A percentile compares a stretch with the other conserved stretches of the same genome.
phyloP scores from a whole-genome alignment of 2,888 invertebrate species.

The Noctuana brunneofusca region DNA sequence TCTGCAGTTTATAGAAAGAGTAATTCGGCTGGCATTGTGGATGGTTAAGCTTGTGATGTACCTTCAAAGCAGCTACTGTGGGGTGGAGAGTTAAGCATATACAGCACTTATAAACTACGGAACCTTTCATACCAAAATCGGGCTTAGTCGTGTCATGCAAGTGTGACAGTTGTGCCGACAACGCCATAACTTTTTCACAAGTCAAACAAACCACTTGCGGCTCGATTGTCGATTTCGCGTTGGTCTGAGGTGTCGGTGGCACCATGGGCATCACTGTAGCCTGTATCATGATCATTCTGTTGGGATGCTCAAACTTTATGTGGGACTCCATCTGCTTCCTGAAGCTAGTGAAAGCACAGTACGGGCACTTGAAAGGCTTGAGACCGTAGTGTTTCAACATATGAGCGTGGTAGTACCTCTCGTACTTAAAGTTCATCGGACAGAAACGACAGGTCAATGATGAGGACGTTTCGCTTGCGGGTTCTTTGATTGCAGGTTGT shows the following conservation, averaged over 20 bases:
- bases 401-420: slow-evolving; percentile 61
- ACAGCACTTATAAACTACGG: slow-evolving; percentile 71
- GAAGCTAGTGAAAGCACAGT: slow-evolving; percentile 61
- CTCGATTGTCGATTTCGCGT: neutral
- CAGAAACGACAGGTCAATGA: slow-evolving; percentile 59
- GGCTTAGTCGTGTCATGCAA: slow-evolving; percentile 49
- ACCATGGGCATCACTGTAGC: slow-evolving; percentile 46
- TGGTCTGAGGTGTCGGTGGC: slow-evolving; percentile 17
- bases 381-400: slow-evolving; percentile 71
- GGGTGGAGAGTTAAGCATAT: slow-evolving; percentile 61
- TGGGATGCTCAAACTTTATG: slow-evolving; percentile 52
- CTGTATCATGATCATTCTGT: slow-evolving; percentile 36
- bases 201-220: slow-evolving; percentile 54
- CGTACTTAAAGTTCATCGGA: slow-evolving; percentile 42
- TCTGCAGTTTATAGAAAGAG: slow-evolving; percentile 50
- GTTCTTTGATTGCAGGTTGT: neutral
- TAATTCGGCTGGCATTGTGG: slow-evolving; percentile 50
- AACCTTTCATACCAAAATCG: slow-evolving; percentile 58
- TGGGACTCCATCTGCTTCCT: slow-evolving; percentile 57
- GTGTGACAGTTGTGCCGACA: slow-evolving; percentile 47
- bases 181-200: slow-evolving; percentile 55
- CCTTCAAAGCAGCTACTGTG: slow-evolving; percentile 51
- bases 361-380: slow-evolving; percentile 67
- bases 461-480: slow-evolving; percentile 9
- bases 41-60: slow-evolving; percentile 62